Percentiles rank a stretch among this genome's conserved stretches.
Evolutionary conservation across 1,140 invertebrate species (phyloP).

Genomic region (Eriosoma lanigerum): DNA sequence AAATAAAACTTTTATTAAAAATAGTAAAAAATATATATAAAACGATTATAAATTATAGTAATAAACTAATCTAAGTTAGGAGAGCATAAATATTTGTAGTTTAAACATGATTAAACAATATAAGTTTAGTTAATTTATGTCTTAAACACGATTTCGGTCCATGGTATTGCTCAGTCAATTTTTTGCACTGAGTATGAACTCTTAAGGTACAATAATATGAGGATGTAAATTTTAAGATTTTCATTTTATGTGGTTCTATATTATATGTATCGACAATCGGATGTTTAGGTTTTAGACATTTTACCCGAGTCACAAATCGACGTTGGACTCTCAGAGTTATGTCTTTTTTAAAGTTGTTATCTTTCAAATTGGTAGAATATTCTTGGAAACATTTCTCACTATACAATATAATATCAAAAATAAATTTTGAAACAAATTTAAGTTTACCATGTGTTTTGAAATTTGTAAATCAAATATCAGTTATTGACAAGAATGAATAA

Average conservation of each 20-base stretch:
- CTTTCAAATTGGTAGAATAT: constrained; percentile 2
- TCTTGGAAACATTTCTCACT: background rate
- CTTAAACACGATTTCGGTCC: background rate
- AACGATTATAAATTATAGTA: too few species aligned
- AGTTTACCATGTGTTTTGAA: too few species aligned
- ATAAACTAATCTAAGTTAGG: too few species aligned
- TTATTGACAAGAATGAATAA: too few species aligned
- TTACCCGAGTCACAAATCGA: background rate
- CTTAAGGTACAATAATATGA: constrained; percentile 29
- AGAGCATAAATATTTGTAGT: too few species aligned
- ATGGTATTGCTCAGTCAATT: background rate
- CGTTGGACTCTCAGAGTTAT: background rate
- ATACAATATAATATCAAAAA: too few species aligned
- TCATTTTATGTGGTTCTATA: background rate
- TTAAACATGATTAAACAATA: constrained; percentile 17
- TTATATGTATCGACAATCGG: background rate
- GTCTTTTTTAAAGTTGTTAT: background rate
- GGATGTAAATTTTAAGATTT: background rate
- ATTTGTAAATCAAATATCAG: too few species aligned
- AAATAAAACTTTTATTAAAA: too few species aligned
- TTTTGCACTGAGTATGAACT: constrained; percentile 19
- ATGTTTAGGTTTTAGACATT: background rate
- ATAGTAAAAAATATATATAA: too few species aligned
- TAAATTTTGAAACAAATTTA: too few species aligned
- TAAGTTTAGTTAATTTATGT: constrained; percentile 22